phyloP scores from a whole-genome alignment of 2,888 invertebrate genomes.

The Caenorhabditis sp. region DNA sequence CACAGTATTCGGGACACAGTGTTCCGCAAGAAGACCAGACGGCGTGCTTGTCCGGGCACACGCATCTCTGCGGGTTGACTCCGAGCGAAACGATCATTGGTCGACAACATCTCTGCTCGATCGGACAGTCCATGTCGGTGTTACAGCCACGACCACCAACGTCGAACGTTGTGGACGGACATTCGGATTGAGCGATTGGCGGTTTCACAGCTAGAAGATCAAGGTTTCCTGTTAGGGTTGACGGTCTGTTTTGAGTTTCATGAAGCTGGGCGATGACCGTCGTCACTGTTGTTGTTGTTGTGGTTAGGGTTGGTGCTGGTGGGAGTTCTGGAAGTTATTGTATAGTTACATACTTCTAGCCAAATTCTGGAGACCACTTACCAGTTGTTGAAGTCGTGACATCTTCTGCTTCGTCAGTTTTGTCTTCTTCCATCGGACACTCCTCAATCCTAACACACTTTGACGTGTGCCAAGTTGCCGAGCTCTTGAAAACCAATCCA shows the following conservation, averaged over 20 bases:
- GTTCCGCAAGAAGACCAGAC: conserved; percentile 68
- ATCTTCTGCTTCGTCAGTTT: background rate
- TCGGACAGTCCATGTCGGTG: conserved; percentile 65
- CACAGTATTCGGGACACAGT: conserved; percentile 70
- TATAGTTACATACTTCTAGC: too few relatives aligned
- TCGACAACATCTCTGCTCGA: conserved; percentile 55
- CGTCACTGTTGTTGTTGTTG: too few relatives aligned
- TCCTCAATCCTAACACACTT: conserved; percentile 66
- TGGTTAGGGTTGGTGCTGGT: too few relatives aligned
- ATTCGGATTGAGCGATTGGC: conserved; percentile 30
- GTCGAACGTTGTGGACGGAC: conserved; percentile 66
- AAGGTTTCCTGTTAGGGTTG: conserved; percentile 7
- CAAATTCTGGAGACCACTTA: too few relatives aligned
- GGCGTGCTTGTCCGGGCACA: conserved; percentile 66
- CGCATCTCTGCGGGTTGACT: conserved; percentile 66
- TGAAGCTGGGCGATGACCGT: conserved; percentile 30
- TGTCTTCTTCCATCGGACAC: conserved; percentile 61
- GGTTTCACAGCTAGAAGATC: conserved; percentile 19
- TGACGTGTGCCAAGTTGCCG: conserved; percentile 66
- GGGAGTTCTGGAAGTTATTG: conserved; percentile 17
- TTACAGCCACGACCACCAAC: conserved; percentile 65
- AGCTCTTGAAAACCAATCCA: conserved; percentile 65
- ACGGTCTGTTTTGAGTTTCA: conserved; percentile 10
- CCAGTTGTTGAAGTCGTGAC: conserved; percentile 21
- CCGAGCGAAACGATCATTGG: conserved; percentile 65